Evolutionary conservation across 2,797 vertebrate genomes (phyloP).

Genomic region (Acanthiza pusilla): DNA sequence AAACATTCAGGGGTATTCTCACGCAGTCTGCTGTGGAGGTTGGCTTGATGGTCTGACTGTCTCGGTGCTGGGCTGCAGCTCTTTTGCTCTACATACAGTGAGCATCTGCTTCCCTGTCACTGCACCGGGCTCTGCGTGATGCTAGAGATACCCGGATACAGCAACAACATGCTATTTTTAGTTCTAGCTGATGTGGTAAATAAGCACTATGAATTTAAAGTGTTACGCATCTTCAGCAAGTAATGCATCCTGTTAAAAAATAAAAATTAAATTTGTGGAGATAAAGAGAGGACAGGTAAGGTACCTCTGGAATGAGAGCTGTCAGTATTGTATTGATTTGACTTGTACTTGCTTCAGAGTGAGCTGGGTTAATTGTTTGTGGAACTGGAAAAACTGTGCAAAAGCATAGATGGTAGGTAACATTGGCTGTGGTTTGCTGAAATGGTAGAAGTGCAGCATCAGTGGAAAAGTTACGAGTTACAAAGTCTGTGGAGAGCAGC

Average conservation of each 20-base stretch:
- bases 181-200: neutral
- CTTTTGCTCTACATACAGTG: neutral
- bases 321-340: neutral
- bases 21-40: fast-evolving
- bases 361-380: neutral
- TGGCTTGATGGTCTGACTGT: neutral
- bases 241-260: neutral
- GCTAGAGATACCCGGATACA: neutral
- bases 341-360: neutral
- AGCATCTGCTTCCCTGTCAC: neutral
- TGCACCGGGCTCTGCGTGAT: neutral
- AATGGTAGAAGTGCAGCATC: neutral
- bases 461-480: neutral
- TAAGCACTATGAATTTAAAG: neutral
- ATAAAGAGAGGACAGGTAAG: neutral
- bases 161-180: neutral
- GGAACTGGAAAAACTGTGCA: neutral
- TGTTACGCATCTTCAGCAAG: neutral
- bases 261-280: neutral
- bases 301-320: neutral
- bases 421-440: neutral
- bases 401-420: neutral
- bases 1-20: neutral
- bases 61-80: neutral
- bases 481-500: neutral